Evolutionary conservation across 1,140 invertebrate species (phyloP).

Genomic region (Andricus grossulariae): DNA sequence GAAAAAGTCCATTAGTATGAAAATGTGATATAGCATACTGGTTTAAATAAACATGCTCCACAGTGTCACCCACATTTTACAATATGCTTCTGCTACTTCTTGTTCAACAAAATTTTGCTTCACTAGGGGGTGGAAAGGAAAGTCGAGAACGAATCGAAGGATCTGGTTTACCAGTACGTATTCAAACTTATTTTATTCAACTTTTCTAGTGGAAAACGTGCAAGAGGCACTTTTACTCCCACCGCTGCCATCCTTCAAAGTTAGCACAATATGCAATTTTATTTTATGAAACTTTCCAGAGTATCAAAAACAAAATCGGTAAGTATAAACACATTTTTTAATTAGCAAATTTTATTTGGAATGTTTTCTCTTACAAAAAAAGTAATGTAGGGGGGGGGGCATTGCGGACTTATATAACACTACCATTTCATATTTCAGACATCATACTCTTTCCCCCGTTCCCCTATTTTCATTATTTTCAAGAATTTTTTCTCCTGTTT

Average conservation of each 20-base stretch:
- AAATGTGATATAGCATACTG: constrained; percentile 42
- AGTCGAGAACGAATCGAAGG: constrained; percentile 39
- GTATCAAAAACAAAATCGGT: constrained; percentile 51
- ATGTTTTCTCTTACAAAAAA: neutral
- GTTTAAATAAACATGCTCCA: constrained; percentile 53
- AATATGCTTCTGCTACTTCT: neutral
- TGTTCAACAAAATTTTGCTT: constrained; percentile 40
- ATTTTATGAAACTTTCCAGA: constrained; percentile 39
- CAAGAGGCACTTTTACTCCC: constrained; percentile 21
- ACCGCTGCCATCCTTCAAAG: neutral
- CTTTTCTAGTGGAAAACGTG: constrained; percentile 52
- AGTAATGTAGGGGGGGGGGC: too few species aligned
- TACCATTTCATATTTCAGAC: too few species aligned
- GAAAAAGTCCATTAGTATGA: constrained; percentile 53
- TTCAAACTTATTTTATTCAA: constrained; percentile 62
- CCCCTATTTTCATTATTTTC: too few species aligned
- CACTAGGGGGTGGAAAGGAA: constrained; percentile 42
- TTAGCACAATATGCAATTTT: neutral
- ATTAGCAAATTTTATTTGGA: neutral
- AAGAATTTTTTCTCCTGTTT: too few species aligned
- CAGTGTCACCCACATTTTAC: constrained; percentile 10
- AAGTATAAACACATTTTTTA: constrained; percentile 12
- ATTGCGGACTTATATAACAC: too few species aligned
- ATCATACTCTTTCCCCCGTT: too few species aligned
- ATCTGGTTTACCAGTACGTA: constrained; percentile 44